These are phyloP conservation scores for Plebejus melissa DNA, from an alignment of 2,888 invertebrate species.

Conservation along the genomic window DNA sequence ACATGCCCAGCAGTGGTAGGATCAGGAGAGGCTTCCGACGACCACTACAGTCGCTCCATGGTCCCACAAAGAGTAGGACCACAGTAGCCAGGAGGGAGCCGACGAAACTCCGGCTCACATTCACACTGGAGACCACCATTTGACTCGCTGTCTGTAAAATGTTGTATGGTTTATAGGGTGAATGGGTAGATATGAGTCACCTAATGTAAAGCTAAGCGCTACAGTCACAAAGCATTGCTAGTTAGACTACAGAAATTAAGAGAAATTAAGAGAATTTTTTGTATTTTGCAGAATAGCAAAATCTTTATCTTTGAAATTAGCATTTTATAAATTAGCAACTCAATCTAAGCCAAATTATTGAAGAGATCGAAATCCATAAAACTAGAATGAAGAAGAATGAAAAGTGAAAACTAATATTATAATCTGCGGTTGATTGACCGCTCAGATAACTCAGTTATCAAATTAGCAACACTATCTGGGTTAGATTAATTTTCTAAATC, in stretches of 20 bases:
- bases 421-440: no score
- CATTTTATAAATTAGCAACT: background rate
- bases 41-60: slow-evolving; percentile 81
- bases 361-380: background rate
- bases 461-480: no score
- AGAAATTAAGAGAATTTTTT: background rate
- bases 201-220: no score
- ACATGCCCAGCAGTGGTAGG: slow-evolving; percentile 76
- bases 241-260: no score
- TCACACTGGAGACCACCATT: slow-evolving; percentile 82
- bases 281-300: background rate
- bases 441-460: no score
- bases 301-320: background rate
- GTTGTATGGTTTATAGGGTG: background rate
- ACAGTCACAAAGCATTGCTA: no score
- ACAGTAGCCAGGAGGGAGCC: slow-evolving; percentile 79
- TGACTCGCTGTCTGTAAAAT: slow-evolving; percentile 66
- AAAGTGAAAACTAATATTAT: no score
- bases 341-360: background rate
- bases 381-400: no score
- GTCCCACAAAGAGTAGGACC: slow-evolving; percentile 78
- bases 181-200: no score
- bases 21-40: slow-evolving; percentile 78
- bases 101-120: slow-evolving; percentile 78
- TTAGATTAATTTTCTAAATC: background rate